A percentile compares a stretch with the other conserved stretches of the same genome.
Evolutionary conservation across 2,888 invertebrate species (phyloP).

Genomic region (Metellina segmentata): DNA sequence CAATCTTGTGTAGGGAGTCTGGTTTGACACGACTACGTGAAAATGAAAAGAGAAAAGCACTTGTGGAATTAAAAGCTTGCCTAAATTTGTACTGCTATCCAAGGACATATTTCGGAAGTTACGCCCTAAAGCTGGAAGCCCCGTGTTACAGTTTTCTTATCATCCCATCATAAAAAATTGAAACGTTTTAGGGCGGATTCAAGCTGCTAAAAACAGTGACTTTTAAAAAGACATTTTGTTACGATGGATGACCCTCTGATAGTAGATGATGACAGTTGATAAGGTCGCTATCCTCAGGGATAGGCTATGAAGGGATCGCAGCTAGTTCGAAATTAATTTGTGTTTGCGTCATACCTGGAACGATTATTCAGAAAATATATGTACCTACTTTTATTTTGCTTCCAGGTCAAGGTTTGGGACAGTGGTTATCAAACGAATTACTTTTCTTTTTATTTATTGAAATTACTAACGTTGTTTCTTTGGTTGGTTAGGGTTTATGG

Average conservation of each 20-base stretch:
- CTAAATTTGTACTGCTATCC: neutral
- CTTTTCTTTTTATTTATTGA: too few species aligned
- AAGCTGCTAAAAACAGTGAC: neutral
- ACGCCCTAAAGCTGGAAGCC: constrained; percentile 34
- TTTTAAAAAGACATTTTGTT: neutral
- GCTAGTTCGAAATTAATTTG: too few species aligned
- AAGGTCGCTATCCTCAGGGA: neutral
- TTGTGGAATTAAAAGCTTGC: too few species aligned
- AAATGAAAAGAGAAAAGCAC: too few species aligned
- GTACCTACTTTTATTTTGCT: too few species aligned
- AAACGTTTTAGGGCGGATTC: constrained; percentile 34
- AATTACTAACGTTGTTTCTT: too few species aligned
- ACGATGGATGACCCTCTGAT: neutral
- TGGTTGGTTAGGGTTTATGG: too few species aligned
- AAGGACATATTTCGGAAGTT: neutral
- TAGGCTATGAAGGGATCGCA: neutral
- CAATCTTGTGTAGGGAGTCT: too few species aligned
- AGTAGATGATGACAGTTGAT: neutral
- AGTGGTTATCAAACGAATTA: too few species aligned
- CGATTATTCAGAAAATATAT: too few species aligned
- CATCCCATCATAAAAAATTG: constrained; percentile 45
- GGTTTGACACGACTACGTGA: too few species aligned
- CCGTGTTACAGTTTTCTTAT: constrained; percentile 20
- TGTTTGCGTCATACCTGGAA: neutral
- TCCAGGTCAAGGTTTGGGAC: too few species aligned